Conservation (phyloP, 2,797 vertebrate species). For the Macroramphosus scolopax region DNA sequence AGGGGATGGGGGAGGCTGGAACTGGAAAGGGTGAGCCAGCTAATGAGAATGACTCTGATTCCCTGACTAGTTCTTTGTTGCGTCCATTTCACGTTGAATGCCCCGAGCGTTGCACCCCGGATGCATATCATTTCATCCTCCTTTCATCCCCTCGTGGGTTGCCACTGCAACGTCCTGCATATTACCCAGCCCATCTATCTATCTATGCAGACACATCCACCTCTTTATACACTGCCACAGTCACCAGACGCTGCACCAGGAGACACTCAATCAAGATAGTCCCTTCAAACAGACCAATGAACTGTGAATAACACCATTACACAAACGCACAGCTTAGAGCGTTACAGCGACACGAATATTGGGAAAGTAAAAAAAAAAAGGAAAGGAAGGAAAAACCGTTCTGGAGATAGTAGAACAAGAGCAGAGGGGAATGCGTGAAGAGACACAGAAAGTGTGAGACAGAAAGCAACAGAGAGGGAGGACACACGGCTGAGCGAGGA, state of each 20-base stretch:
- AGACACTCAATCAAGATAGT: conserved; percentile 77
- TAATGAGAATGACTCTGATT: conserved; percentile 65
- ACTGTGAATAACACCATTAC: conserved; percentile 79
- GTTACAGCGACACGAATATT: conserved; percentile 48
- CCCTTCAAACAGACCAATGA: conserved; percentile 80
- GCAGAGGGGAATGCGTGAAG: conserved; percentile 19
- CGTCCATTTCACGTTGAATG: conserved; percentile 55
- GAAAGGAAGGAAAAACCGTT: conserved; percentile 26
- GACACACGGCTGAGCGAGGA: conserved; percentile 43
- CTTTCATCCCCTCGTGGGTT: conserved; percentile 56
- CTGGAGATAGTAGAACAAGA: conserved; percentile 33
- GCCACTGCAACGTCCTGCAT: conserved; percentile 60
- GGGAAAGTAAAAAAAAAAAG: conserved; percentile 27
- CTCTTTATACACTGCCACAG: conserved; percentile 72
- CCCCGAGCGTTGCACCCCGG: conserved; percentile 39
- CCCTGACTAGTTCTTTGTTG: conserved; percentile 57
- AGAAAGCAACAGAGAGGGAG: conserved; percentile 48
- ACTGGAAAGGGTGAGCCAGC: conserved; percentile 56
- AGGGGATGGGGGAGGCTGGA: conserved; percentile 30
- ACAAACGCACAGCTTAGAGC: conserved; percentile 68
- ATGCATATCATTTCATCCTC: conserved; percentile 47
- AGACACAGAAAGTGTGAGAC: conserved; percentile 26
- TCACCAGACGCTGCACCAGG: conserved; percentile 60
- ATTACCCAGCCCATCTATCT: conserved; percentile 66
- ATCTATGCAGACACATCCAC: conserved; percentile 67